Evolutionary conservation across 2,113 vertebrate species (phyloP).

Genomic region (Sinosuthora webbiana): DNA sequence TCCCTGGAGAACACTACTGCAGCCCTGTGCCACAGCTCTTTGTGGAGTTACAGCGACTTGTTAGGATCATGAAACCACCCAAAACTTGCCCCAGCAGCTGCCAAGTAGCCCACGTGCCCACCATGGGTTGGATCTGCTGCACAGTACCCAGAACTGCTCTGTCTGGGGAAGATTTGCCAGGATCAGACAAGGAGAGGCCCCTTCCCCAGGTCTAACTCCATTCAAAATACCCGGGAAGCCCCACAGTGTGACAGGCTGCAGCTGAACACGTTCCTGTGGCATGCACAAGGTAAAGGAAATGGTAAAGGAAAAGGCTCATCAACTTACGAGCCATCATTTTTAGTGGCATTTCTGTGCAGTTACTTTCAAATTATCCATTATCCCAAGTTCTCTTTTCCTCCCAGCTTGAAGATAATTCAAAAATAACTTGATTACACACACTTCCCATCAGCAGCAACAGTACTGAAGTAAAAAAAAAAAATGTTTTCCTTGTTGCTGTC

Average conservation of each 20-base stretch:
- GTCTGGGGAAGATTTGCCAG: not conserved
- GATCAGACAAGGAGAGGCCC: not conserved
- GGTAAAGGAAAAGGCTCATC: not conserved
- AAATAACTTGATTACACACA: slow-evolving; percentile 27
- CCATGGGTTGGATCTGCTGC: accelerated
- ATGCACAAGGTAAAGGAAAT: accelerated
- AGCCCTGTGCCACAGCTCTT: accelerated
- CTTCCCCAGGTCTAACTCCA: not conserved
- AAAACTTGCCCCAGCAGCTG: not conserved
- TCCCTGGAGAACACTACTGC: not conserved
- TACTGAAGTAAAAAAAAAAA: not conserved
- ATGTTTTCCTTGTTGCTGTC: not conserved
- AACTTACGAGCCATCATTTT: not conserved
- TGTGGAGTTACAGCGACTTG: not conserved
- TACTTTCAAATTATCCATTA: not conserved
- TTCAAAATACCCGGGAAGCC: not conserved
- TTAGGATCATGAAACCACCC: not conserved
- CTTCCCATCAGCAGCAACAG: not conserved
- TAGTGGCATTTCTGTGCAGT: not conserved
- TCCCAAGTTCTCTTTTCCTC: not conserved
- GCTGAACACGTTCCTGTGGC: accelerated
- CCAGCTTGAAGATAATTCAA: slow-evolving; percentile 11
- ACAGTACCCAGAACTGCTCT: accelerated
- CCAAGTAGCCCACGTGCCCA: accelerated
- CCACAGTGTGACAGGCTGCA: not conserved